A percentile compares a stretch with the other conserved stretches of the same genome.
phyloP scores from a whole-genome alignment of 2,888 invertebrate genomes.

The Drosophila neoperkinsi region DNA sequence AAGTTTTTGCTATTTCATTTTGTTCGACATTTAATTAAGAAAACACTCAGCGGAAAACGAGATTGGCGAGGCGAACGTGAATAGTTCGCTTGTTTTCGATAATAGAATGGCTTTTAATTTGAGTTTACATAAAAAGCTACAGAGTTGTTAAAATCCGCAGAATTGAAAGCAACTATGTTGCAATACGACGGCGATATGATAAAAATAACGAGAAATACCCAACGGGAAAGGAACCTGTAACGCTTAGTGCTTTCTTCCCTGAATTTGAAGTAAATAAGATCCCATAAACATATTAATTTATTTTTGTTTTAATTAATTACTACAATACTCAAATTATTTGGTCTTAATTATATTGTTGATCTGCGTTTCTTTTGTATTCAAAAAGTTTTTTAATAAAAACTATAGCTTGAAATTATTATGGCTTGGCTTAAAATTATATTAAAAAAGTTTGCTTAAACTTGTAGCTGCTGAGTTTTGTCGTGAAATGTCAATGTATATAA shows the following conservation, averaged over 20 bases:
- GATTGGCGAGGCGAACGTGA: constrained; percentile 1
- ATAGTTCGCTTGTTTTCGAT: constrained; percentile 29
- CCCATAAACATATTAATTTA: neutral
- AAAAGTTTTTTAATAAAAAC: neutral
- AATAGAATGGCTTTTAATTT: constrained; percentile 41
- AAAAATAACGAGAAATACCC: neutral
- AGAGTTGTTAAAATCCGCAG: neutral
- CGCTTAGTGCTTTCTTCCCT: neutral
- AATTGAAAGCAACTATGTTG: constrained; percentile 1
- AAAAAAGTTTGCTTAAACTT: neutral
- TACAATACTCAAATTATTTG: neutral
- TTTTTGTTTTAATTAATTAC: neutral
- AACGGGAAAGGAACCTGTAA: neutral
- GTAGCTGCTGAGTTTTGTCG: neutral
- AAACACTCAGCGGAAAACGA: constrained; percentile 18
- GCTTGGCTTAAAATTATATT: neutral
- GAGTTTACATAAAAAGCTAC: constrained; percentile 30
- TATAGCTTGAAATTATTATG: neutral
- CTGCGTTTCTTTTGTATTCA: neutral
- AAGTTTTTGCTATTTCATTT: constrained; percentile 19
- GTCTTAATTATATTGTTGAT: neutral
- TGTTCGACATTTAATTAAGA: constrained; percentile 63
- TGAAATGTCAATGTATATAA: neutral
- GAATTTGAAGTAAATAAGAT: neutral
- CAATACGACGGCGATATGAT: neutral